These are phyloP conservation scores for Heterodera schachtii DNA, from an alignment of 1,140 invertebrate genomes.

Conservation along the genomic window DNA sequence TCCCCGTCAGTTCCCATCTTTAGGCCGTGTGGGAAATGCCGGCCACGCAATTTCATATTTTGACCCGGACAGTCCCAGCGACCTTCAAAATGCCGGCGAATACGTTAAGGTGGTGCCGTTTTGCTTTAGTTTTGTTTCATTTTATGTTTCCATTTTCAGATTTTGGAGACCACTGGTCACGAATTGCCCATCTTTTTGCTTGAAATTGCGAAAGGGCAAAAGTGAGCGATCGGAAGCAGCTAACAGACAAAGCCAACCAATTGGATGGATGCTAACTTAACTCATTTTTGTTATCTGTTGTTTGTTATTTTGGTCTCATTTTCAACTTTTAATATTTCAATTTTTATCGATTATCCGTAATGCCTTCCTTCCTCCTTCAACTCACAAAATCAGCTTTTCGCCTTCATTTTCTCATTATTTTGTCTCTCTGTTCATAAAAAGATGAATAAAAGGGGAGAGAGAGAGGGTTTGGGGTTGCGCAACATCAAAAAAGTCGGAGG, in stretches of 20 bases:
- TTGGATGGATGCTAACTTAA: not conserved
- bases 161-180: slow-evolving; percentile 6
- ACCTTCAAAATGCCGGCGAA: slow-evolving; percentile 4
- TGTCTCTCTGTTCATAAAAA: not conserved
- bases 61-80: slow-evolving; percentile 12
- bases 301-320: not conserved
- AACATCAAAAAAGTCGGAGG: not conserved
- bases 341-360: not conserved
- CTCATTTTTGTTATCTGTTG: no score
- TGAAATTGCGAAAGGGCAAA: not conserved
- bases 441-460: not conserved
- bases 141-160: not conserved
- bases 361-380: not conserved
- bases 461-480: slow-evolving; percentile 7
- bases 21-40: slow-evolving; percentile 13
- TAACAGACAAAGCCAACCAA: not conserved
- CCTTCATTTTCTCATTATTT: not conserved
- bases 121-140: not conserved
- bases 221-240: not conserved
- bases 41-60: slow-evolving; percentile 23
- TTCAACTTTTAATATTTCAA: not conserved
- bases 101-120: slow-evolving; percentile 5
- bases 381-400: not conserved
- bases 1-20: not conserved
- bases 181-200: slow-evolving; percentile 8